Conservation (phyloP, 2,113 vertebrate genomes). For the Charina bottae region DNA sequence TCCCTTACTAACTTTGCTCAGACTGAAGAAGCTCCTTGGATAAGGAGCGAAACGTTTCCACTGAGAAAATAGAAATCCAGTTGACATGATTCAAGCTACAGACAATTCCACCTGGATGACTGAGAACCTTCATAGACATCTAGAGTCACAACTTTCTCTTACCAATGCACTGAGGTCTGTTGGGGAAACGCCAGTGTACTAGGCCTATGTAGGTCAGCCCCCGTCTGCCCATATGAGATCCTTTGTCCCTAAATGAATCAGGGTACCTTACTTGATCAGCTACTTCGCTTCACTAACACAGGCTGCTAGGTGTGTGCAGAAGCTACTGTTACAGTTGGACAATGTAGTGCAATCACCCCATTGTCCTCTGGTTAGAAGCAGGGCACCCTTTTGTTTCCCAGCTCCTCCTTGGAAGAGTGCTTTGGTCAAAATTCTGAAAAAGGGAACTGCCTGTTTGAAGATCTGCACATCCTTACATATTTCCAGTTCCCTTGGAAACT, state of each 20-base stretch:
- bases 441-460: neutral
- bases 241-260: neutral
- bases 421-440: neutral
- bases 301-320: neutral
- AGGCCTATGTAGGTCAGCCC: neutral
- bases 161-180: neutral
- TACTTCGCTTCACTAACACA: neutral
- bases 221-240: neutral
- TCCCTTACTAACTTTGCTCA: too few relatives aligned
- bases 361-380: neutral
- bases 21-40: too few relatives aligned
- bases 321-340: neutral
- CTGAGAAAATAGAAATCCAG: too few relatives aligned
- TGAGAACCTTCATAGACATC: too few relatives aligned
- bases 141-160: neutral
- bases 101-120: too few relatives aligned
- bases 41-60: too few relatives aligned
- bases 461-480: neutral
- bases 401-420: neutral
- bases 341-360: neutral
- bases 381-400: neutral
- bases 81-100: too few relatives aligned
- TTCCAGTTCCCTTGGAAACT: neutral
- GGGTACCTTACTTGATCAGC: neutral
- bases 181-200: neutral